These are phyloP conservation scores for Erithacus rubecula DNA, from an alignment of 2,797 vertebrate genomes.

Conservation along the genomic window DNA sequence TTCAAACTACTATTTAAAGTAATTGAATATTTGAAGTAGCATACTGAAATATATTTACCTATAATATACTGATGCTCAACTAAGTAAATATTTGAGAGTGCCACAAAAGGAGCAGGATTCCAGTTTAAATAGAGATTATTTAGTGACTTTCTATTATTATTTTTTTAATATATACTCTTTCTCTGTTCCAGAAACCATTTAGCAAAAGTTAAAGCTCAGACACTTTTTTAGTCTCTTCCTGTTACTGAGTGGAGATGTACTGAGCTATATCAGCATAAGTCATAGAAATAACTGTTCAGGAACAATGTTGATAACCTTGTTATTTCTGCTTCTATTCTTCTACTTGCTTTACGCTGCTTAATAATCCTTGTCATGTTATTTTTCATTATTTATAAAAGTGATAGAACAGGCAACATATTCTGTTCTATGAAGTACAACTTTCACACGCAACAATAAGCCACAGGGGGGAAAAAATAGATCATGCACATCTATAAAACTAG, in stretches of 20 bases:
- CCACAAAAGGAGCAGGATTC: not conserved
- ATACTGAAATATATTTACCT: not conserved
- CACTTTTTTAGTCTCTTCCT: not conserved
- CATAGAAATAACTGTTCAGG: not conserved
- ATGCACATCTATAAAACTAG: not conserved
- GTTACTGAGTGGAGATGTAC: not conserved
- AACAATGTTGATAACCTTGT: not conserved
- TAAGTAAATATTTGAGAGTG: not conserved
- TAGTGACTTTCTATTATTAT: not conserved
- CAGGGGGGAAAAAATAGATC: not conserved
- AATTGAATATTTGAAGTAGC: not conserved
- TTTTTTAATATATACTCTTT: not conserved
- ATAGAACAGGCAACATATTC: not conserved
- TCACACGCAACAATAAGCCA: not conserved
- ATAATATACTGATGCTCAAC: not conserved
- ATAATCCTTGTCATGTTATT: constrained; percentile 3
- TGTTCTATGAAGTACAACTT: not conserved
- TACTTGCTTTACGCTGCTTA: not conserved
- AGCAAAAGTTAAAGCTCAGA: not conserved
- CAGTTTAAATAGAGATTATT: not conserved
- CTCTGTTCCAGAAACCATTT: not conserved
- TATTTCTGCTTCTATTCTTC: constrained; percentile 30
- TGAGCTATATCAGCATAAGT: not conserved
- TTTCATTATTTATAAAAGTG: constrained; percentile 20
- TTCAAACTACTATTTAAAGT: not conserved